Evolutionary conservation across 2,888 invertebrate genomes (phyloP).

Genomic region (Sthenelais limicola): DNA sequence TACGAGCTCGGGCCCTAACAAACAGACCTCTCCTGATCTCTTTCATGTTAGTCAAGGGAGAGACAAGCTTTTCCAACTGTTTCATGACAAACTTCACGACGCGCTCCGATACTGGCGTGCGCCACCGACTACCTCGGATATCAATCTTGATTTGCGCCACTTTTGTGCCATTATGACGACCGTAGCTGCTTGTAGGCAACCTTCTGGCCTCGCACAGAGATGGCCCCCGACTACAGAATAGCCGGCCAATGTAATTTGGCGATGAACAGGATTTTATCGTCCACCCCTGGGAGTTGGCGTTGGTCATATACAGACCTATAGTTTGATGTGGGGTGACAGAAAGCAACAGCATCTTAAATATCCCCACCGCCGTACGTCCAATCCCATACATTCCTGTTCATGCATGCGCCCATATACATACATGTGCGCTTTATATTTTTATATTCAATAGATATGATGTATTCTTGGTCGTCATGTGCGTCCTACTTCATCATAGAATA

Average conservation of each 20-base stretch:
- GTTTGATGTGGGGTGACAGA: conserved; percentile 30
- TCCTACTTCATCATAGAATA: too few species aligned
- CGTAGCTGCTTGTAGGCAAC: conserved; percentile 12
- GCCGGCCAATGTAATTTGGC: conserved; percentile 35
- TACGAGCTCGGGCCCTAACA: conserved; percentile 8
- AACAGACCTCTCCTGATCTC: not conserved
- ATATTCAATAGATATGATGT: too few species aligned
- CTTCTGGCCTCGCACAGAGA: conserved; percentile 8
- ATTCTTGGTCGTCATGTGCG: too few species aligned
- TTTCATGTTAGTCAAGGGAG: not conserved
- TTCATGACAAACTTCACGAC: conserved; percentile 27
- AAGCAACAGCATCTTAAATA: not conserved
- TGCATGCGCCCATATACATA: too few species aligned
- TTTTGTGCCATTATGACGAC: conserved; percentile 30
- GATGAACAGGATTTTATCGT: conserved; percentile 36
- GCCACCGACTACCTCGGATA: conserved; percentile 11
- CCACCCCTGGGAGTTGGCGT: conserved; percentile 10
- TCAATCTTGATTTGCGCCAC: conserved; percentile 34
- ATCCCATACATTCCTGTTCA: too few species aligned
- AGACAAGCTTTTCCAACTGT: conserved; percentile 12
- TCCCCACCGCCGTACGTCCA: too few species aligned
- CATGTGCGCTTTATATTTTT: too few species aligned
- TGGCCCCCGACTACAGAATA: conserved; percentile 21
- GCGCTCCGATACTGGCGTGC: conserved; percentile 14
- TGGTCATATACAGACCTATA: conserved; percentile 24